Percentiles rank a stretch among this genome's conserved stretches.
These are phyloP conservation scores for Sebastes variabilis DNA, from an alignment of 2,797 vertebrate genomes.

Conservation along the genomic window DNA sequence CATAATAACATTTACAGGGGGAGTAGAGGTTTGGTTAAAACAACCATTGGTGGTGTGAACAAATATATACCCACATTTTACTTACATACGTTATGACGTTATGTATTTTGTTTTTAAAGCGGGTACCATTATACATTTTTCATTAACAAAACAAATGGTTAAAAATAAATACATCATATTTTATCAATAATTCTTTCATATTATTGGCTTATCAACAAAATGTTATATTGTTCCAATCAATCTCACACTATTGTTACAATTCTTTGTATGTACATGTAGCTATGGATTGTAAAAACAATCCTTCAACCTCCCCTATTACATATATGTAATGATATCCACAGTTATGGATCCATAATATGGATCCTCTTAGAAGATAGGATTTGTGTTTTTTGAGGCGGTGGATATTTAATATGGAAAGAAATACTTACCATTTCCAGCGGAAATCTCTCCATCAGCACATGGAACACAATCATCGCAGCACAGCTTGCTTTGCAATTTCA, in stretches of 20 bases:
- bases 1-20: too few relatives aligned
- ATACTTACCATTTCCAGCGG: constrained; percentile 30
- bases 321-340: not conserved
- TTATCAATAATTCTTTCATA: not conserved
- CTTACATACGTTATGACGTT: not conserved
- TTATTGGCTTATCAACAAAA: not conserved
- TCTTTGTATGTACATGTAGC: not conserved
- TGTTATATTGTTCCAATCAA: not conserved
- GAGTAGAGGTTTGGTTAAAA: too few relatives aligned
- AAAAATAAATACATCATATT: not conserved
- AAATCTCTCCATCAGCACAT: constrained; percentile 39
- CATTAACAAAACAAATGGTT: not conserved
- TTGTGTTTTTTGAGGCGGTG: not conserved
- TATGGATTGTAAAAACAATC: not conserved
- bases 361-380: not conserved
- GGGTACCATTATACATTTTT: not conserved
- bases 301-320: not conserved
- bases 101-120: not conserved
- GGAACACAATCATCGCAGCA: constrained; percentile 53
- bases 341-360: not conserved
- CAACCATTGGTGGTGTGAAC: too few relatives aligned
- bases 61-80: too few relatives aligned
- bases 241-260: not conserved
- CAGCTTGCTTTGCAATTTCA: not conserved
- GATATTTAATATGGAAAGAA: not conserved